Percentiles rank a stretch among this genome's conserved stretches.
Evolutionary conservation across 2,113 vertebrate species (phyloP).

Genomic region (Aspidoscelis tigris): DNA sequence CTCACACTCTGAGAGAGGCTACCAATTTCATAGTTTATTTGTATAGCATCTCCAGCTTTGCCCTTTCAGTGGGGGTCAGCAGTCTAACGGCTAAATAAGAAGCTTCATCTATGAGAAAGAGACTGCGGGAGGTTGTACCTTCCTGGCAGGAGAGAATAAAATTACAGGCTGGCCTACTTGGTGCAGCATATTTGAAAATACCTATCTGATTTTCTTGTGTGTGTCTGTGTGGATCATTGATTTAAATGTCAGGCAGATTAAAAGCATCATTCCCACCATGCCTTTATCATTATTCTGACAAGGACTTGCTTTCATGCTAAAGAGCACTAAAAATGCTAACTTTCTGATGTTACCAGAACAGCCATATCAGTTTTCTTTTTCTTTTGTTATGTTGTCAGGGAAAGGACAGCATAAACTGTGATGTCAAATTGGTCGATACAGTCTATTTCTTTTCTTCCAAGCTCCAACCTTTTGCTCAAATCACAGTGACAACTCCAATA

Average conservation of each 20-base stretch:
- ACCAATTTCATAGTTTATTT: slow-evolving; percentile 41
- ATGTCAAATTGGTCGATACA: slow-evolving; percentile 69
- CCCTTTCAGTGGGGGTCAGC: slow-evolving; percentile 71
- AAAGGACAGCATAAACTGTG: slow-evolving; percentile 67
- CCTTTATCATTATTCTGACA: slow-evolving; percentile 74
- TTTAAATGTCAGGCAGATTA: slow-evolving; percentile 77
- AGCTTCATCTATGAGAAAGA: slow-evolving; percentile 58
- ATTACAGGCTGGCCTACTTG: slow-evolving; percentile 44
- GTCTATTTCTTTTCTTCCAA: slow-evolving; percentile 26
- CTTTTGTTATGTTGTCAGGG: slow-evolving; percentile 62
- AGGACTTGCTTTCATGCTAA: slow-evolving; percentile 75
- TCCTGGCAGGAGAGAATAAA: slow-evolving; percentile 48
- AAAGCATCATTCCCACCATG: slow-evolving; percentile 74
- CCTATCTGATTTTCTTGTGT: slow-evolving; percentile 59
- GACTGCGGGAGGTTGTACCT: slow-evolving; percentile 56
- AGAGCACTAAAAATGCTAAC: slow-evolving; percentile 73
- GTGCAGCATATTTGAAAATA: slow-evolving; percentile 66
- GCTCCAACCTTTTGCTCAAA: neutral
- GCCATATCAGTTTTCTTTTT: slow-evolving; percentile 67
- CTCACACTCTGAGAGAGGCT: slow-evolving; percentile 71
- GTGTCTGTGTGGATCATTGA: slow-evolving; percentile 65
- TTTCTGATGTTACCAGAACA: slow-evolving; percentile 71
- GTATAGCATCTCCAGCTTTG: slow-evolving; percentile 58
- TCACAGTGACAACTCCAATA: slow-evolving; percentile 5
- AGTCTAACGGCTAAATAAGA: slow-evolving; percentile 68